phyloP scores from a whole-genome alignment of 2,888 invertebrate species.

The Cremastinae sp. region DNA sequence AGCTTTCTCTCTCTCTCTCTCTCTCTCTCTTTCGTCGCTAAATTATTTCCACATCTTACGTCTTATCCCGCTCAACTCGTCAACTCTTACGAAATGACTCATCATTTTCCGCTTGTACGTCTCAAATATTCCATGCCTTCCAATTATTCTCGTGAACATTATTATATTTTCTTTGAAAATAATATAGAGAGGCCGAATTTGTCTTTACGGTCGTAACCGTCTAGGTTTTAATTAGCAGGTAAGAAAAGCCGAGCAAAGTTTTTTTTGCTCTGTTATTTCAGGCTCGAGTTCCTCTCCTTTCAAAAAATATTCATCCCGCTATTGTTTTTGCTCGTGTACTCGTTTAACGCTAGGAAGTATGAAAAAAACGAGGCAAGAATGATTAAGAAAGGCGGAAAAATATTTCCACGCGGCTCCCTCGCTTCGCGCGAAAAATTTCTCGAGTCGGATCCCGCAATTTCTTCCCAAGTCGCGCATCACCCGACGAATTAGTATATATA shows the following conservation, averaged over 20 bases:
- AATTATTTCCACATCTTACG: slow-evolving; percentile 9
- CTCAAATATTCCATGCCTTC: neutral
- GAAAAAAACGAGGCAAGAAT: neutral
- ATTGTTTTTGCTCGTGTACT: neutral
- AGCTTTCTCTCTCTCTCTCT: no score
- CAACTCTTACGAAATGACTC: slow-evolving; percentile 28
- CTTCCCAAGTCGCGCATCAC: slow-evolving; percentile 19
- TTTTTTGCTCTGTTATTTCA: slow-evolving; percentile 14
- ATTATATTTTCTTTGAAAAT: slow-evolving; percentile 17
- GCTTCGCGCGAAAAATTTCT: slow-evolving; percentile 4
- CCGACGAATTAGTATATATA: neutral
- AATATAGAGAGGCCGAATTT: neutral
- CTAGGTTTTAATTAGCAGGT: slow-evolving; percentile 37
- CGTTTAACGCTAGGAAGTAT: slow-evolving; percentile 1
- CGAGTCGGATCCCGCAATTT: slow-evolving; percentile 13
- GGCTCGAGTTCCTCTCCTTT: neutral
- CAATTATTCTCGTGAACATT: neutral
- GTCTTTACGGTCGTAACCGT: neutral
- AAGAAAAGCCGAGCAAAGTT: neutral
- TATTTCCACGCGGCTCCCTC: neutral
- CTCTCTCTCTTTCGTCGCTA: slow-evolving; percentile 32
- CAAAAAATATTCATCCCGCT: neutral
- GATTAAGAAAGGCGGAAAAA: neutral
- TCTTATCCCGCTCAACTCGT: slow-evolving; percentile 1
- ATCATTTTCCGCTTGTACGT: slow-evolving; percentile 7